These are phyloP conservation scores for Onthophagus taurus DNA, from an alignment of 1,140 invertebrate species.

Conservation along the genomic window DNA sequence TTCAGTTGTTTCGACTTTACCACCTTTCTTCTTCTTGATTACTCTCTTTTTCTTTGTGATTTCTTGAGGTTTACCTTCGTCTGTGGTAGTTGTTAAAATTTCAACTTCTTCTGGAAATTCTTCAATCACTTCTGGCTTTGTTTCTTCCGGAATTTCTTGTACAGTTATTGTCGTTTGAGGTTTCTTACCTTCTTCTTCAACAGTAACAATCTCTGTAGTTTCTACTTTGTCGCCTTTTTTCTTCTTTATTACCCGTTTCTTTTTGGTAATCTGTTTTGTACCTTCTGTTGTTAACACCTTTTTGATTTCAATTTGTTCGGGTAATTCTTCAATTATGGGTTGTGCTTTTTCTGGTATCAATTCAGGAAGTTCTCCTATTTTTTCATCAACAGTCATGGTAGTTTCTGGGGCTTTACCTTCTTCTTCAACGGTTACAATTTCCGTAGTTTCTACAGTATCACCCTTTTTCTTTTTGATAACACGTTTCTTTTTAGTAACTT, in stretches of 20 bases:
- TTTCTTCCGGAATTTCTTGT: slow-evolving; percentile 18
- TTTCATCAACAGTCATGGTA: slow-evolving; percentile 22
- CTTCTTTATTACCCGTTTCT: slow-evolving; percentile 24
- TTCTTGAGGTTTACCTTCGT: slow-evolving; percentile 35
- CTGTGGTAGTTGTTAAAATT: slow-evolving; percentile 22
- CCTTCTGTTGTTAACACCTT: slow-evolving; percentile 33
- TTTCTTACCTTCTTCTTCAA: slow-evolving; percentile 27
- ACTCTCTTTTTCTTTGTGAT: slow-evolving; percentile 32
- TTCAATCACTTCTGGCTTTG: slow-evolving; percentile 25
- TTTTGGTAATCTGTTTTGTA: slow-evolving; percentile 30
- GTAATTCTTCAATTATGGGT: slow-evolving; percentile 19
- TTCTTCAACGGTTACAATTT: slow-evolving; percentile 42
- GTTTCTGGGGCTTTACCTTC: slow-evolving; percentile 38
- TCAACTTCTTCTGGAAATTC: slow-evolving; percentile 29
- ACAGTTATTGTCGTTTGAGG: slow-evolving; percentile 32
- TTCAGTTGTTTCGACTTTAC: slow-evolving; percentile 21
- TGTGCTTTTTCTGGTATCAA: slow-evolving; percentile 10
- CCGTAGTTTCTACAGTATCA: slow-evolving; percentile 37
- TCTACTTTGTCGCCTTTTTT: slow-evolving; percentile 18
- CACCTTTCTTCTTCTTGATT: slow-evolving; percentile 27
- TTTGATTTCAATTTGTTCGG: slow-evolving; percentile 16
- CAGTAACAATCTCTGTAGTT: slow-evolving; percentile 14
- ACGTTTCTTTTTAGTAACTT: no score
- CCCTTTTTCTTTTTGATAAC: slow-evolving; percentile 23
- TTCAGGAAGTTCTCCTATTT: not conserved